Base-by-base conservation (phyloP, 2,113 vertebrate species). In the Tupaia chinensis region DNA sequence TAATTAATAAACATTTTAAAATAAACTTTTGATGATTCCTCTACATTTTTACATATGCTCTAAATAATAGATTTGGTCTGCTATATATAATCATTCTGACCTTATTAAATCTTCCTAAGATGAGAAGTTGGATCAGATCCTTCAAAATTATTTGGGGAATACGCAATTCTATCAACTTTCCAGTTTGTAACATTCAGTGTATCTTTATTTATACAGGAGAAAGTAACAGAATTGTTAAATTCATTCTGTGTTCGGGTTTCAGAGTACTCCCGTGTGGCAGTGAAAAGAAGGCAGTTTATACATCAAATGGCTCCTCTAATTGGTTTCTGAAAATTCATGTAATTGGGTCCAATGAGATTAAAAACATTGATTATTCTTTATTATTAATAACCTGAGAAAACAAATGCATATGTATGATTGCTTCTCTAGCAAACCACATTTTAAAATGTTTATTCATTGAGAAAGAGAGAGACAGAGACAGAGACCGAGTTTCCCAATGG, bases 311-410 rank as follows among this genome's bases (percentile, higher is more conserved):
- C 22, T 63, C 44, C 20, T 58, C 16, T 72, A 95, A 87, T 3
- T 65, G 82, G 53, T 86, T 82, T 93, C 81, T 8, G 3, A 14
- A 76, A 87, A 65, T 73, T 54, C 29, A 88, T 15, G 65, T 11
- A 95, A 87, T 34, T 81, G 1, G 12, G 4, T 78, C 20, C 78
- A 89, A 65, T 44, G n/a, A 81, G 19, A 89, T 13, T 56, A 95
- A 87, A 65, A 69, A 44, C 74, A 87, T 0, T 65, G 10, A 87
- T 84, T 94, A 68, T 63, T 87, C 66, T 58, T 92, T 61, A 86
- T 63, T 63, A 84, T 63, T 77, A 83, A 61, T 61, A 93, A 92
- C 20, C 58, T 93, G 56, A 86, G 65, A 86, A 95, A 97, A 90
- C 12, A 84, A 80, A 84, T 66, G 12, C 6, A 20, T 58, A 60